Evolutionary conservation across 2,888 invertebrate genomes (phyloP), one percentile per base, ranked within the genome.

Genomic region (Halictus quadricinctus): DNA sequence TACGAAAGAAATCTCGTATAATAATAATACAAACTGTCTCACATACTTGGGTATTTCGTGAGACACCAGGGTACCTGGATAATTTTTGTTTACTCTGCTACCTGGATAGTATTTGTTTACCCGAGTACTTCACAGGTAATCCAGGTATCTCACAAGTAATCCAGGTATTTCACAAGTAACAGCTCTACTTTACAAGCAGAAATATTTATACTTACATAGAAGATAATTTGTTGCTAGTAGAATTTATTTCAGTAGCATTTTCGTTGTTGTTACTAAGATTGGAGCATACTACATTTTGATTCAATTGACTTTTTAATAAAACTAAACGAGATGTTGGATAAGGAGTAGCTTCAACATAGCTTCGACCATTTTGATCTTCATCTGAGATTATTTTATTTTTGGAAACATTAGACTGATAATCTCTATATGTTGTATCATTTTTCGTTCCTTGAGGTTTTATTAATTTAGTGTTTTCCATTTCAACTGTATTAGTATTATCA

Each of bases 331-430:
- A 91, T 25, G 84, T 80, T n/a, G 91, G 91, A 86, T 85, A 91
- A 6, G 93, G 93, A 41, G 93, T 93, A 41, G 85, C 88, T 79
- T 92, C 91, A 43, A 93, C 74, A 43, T 89, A 80, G 80, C 90
- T 92, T 12, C 85, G 69, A 41, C 54, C 50, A 12, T 8, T 43
- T 25, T 21, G 10, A 66, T 13, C 66, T 50, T 72, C 58, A 36
- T 80, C 10, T 18, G 21, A 12, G 21, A 25, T 13, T 36, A 10
- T 41, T 41, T 13, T 29, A 54, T n/a, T 48, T 41, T 50, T 48
- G 0, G 2, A 25, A 13, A 12, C 21, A 66, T 48, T 43, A 21
- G 25, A 0, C 36, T 6, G 60, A 12, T 70, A 50, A 15, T 73
- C 10, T 69, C 12, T 46, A 66, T 15, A 5, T 21, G 15, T 18